Evolutionary conservation across 2,113 vertebrate genomes (phyloP).

Genomic region (Plecturocebus donacophilus): DNA sequence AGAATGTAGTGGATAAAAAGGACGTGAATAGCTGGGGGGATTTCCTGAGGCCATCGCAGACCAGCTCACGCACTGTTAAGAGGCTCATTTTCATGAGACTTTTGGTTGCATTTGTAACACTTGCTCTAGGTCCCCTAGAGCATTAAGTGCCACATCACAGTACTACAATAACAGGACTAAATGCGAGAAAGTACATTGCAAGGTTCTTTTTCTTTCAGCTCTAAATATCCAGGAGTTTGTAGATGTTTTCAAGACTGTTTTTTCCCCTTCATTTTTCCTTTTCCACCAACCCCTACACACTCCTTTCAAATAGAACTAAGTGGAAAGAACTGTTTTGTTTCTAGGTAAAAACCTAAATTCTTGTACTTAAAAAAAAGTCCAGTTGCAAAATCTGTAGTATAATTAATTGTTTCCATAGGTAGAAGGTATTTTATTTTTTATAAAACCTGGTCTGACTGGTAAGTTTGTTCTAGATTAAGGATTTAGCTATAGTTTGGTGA

Average conservation of each 20-base stretch:
- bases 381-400: constrained; percentile 61
- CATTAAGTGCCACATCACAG: constrained; percentile 85
- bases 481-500: constrained; percentile 80
- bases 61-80: constrained; percentile 81
- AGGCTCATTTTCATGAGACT: constrained; percentile 84
- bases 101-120: constrained; percentile 84
- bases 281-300: neutral
- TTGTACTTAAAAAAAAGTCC: neutral
- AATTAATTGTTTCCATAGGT: constrained; percentile 79
- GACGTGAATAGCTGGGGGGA: constrained; percentile 86
- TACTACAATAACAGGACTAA: constrained; percentile 69
- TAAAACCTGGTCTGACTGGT: constrained; percentile 68
- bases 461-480: constrained; percentile 83
- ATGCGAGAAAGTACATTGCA: constrained; percentile 67
- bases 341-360: constrained; percentile 52
- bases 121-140: constrained; percentile 83
- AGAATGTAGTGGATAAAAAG: constrained; percentile 86
- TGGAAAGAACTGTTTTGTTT: neutral
- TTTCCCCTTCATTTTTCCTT: neutral
- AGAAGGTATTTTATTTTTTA: constrained; percentile 69
- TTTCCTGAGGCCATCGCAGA: constrained; percentile 87
- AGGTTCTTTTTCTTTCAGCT: constrained; percentile 76
- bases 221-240: constrained; percentile 66
- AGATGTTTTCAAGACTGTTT: constrained; percentile 62
- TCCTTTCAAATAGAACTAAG: constrained; percentile 15